Percentiles rank a stretch among this genome's conserved stretches.
Evolutionary conservation across 2,888 invertebrate species (phyloP).

Genomic region (Drosophila neotestacea): DNA sequence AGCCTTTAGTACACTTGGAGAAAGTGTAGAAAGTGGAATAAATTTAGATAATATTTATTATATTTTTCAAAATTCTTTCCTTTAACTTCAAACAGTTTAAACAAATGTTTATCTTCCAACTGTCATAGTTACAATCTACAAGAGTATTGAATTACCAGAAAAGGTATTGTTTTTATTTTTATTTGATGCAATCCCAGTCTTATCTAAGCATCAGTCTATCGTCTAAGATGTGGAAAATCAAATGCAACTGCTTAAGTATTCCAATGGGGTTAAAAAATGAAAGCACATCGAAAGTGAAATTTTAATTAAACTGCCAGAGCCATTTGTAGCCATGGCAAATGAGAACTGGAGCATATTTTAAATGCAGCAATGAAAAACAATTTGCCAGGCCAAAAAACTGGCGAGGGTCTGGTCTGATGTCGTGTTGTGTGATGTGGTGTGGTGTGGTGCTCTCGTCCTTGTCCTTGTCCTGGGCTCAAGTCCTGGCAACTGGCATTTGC

Average conservation of each 20-base stretch:
- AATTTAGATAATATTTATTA: too few relatives aligned
- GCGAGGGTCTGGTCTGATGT: constrained; percentile 6
- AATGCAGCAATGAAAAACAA: constrained; percentile 81
- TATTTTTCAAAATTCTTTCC: too few relatives aligned
- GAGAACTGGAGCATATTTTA: constrained; percentile 75
- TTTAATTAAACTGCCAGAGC: constrained; percentile 70
- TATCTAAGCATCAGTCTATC: not conserved
- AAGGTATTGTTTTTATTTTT: too few relatives aligned
- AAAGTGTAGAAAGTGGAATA: too few relatives aligned
- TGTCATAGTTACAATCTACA: not conserved
- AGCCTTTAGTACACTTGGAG: too few relatives aligned
- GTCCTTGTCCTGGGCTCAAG: constrained; percentile 8
- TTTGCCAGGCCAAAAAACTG: constrained; percentile 51
- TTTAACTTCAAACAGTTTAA: too few relatives aligned
- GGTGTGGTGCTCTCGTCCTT: constrained; percentile 18
- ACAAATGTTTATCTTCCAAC: too few relatives aligned
- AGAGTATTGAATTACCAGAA: not conserved
- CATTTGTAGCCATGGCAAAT: constrained; percentile 61
- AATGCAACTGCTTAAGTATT: constrained; percentile 34
- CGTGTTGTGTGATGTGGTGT: not conserved
- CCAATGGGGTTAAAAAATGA: constrained; percentile 19
- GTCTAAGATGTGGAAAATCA: not conserved
- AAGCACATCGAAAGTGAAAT: constrained; percentile 51
- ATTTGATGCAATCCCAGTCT: not conserved
- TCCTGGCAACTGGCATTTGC: constrained; percentile 65